Evolutionary conservation across 2,797 vertebrate species (phyloP), one percentile per base, ranked within the genome.

Genomic region (Poecilia picta): DNA sequence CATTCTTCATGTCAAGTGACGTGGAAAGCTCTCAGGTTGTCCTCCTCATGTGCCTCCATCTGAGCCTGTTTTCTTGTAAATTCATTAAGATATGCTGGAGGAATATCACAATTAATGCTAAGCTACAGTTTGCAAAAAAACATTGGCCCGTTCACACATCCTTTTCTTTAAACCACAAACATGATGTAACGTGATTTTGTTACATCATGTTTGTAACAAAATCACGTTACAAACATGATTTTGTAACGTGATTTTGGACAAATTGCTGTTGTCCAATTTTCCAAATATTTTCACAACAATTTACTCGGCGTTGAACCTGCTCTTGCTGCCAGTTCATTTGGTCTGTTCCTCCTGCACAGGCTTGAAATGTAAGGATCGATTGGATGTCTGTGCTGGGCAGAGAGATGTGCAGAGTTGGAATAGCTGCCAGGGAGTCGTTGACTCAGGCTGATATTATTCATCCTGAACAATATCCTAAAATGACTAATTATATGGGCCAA

Each of bases 401-500:
- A 91, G 85, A 89, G 81, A 85, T 89, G 85, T 85, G 74, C 91
- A 84, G 74, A 51, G 78, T 73, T 87, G 81, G 84, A 87, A 89
- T 82, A 80, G 87, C 83, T 93, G 79, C 88, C 45, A 64, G 87
- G 83, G 71, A 89, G 81, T 81, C 79, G 90, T 88, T 91, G 92
- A 95, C 90, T 93, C 75, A 78, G 89, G 81, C 92, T 91, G 68
- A 93, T 94, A 94, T 94, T 94, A 91, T 93, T 95, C 86, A 95
- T 95, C 93, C 89, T 73, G 74, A 86, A 93, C 94, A 93, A 95
- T 95, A 93, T 95, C 91, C 92, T 94, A 94, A 96, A 94, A 95
- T 93, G 94, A 94, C 94, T 95, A 95, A 96, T 96, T 96, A 96
- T 94, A 92, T 81, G 41, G 91, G 92, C 80, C 94, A 95, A 95